Evolutionary conservation across 1,140 invertebrate species (phyloP).

Genomic region (Lamellibrachia luymesi): DNA sequence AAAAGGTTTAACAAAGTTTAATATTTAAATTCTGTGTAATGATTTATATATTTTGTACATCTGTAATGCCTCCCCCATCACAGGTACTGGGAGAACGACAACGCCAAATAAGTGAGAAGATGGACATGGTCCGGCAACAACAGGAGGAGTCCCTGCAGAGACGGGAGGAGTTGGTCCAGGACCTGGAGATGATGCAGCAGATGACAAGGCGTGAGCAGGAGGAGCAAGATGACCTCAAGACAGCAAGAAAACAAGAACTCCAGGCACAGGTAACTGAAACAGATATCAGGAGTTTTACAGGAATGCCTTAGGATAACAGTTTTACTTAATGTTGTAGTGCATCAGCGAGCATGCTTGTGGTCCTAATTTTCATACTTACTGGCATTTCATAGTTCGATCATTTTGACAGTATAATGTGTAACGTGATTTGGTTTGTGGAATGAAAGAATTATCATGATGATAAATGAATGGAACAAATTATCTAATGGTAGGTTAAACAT

Average conservation of each 20-base stretch:
- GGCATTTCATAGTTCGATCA: no score
- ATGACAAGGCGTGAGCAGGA: slow-evolving; percentile 49
- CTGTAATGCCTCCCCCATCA: not conserved
- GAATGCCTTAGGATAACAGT: no score
- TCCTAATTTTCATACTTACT: no score
- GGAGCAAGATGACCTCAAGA: slow-evolving; percentile 38
- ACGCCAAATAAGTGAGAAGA: slow-evolving; percentile 47
- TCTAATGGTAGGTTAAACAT: not conserved
- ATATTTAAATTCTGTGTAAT: not conserved
- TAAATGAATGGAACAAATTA: not conserved
- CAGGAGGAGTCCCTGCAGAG: slow-evolving; percentile 51
- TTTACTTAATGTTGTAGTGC: no score
- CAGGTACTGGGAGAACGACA: slow-evolving; percentile 52
- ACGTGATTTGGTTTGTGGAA: no score
- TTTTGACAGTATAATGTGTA: no score
- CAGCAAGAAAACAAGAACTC: slow-evolving; percentile 44
- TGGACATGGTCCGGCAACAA: slow-evolving; percentile 42
- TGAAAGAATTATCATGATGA: not conserved
- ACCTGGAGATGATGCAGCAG: slow-evolving; percentile 54
- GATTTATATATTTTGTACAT: not conserved
- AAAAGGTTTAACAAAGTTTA: not conserved
- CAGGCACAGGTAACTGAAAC: slow-evolving; percentile 46
- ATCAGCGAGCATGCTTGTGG: no score
- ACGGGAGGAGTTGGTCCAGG: slow-evolving; percentile 50
- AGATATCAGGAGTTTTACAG: not conserved